These are phyloP conservation scores for Lypha dubia DNA, from an alignment of 2,888 invertebrate genomes.

Conservation along the genomic window DNA sequence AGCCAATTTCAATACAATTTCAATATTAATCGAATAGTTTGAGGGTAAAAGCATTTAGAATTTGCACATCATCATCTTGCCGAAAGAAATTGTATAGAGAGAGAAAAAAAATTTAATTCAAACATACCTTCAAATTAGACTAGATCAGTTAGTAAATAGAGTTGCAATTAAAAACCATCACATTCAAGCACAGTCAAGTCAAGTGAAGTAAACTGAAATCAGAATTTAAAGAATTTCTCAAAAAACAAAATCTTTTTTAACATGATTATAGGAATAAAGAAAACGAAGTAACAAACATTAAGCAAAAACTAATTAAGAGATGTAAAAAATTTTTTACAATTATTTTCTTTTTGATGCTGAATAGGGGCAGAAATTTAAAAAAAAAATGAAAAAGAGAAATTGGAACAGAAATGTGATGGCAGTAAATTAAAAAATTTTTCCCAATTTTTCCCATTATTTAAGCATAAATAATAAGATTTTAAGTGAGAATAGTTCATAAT, in stretches of 20 bases:
- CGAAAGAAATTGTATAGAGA: conserved; percentile 58
- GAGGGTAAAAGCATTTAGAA: neutral
- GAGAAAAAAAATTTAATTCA: conserved; percentile 54
- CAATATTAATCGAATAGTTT: conserved; percentile 62
- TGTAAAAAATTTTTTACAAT: conserved; percentile 2
- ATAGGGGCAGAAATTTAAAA: neutral
- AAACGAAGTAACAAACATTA: neutral
- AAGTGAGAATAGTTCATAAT: no score
- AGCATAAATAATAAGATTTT: no score
- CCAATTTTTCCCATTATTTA: no score
- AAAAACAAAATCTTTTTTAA: neutral
- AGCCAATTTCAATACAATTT: conserved; percentile 45
- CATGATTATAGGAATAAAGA: neutral
- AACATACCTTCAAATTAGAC: conserved; percentile 65
- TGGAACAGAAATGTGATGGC: no score
- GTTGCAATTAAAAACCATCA: no score
- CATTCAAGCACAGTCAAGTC: neutral
- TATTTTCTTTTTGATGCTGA: neutral
- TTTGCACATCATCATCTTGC: conserved; percentile 1
- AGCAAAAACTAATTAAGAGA: conserved; percentile 35
- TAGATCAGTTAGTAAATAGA: conserved; percentile 40
- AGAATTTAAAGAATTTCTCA: conserved; percentile 9
- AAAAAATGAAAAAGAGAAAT: no score
- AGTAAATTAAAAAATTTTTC: no score
- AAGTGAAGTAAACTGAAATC: neutral